Evolutionary conservation across 1,140 invertebrate genomes (phyloP), one percentile per base, ranked within the genome.

Genomic region (Neotoxoptera formosana): DNA sequence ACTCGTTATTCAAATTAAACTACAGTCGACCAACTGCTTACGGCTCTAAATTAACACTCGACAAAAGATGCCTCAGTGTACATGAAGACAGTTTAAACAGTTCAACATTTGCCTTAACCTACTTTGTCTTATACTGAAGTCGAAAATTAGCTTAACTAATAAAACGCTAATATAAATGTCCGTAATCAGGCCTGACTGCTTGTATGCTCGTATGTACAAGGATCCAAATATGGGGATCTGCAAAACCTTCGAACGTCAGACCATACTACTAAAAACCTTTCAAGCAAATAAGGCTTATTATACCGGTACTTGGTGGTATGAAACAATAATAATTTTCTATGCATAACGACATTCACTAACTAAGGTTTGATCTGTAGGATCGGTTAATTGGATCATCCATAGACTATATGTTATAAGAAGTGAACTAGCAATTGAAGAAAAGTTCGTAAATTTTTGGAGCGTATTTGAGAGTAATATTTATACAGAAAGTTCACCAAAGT

Each of bases 281-380:
- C 14, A 76, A 76, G 60, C 60, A 17, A n/a, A 76, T 76, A 76
- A n/a, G 30, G 60, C 60, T 76, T 76, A 76, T 76, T 76, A 76
- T n/a, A 76, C 60, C 60, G 60, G 30, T 76, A 76, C 30, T 76
- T 76, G 11, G 4, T 76, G 14, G 14, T 76, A 76, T 53, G 60
- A 76, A 76, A 76, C n/a, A 76, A 76, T 76, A 67, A n/a, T 67
- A n/a, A 76, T 76, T 76, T 76, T n/a, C 60, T 76, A 76, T 76
- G 30, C n/a, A 76, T 76, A n/a, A 76, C 60, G 30, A 76, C n/a
- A 76, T 76, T 76, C 60, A 76, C 30, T 34, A 17, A 76, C 0
- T 76, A 76, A 76, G 14, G n/a, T n/a, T n/a, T 76, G 1, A 76
- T 76, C 14, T 17, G n/a, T 76, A 34, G 14, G n/a, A n/a, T 7